Evolutionary conservation across 2,888 invertebrate species (phyloP).

Genomic region (Pyrrhosoma nymphula): DNA sequence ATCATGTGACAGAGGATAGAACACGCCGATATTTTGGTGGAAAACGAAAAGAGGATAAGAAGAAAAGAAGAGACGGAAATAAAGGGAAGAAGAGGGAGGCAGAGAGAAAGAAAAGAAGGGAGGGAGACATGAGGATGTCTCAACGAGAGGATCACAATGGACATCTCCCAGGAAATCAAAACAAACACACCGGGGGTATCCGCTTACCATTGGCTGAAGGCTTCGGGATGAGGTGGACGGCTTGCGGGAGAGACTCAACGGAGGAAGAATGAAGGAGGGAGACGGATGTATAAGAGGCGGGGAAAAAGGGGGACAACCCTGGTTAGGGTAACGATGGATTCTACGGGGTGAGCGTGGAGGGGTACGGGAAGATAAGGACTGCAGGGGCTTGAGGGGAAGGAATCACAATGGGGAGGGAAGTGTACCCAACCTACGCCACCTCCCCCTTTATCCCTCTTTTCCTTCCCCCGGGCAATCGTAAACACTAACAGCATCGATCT

Average conservation of each 20-base stretch:
- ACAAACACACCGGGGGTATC: constrained; percentile 60
- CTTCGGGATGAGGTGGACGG: constrained; percentile 9
- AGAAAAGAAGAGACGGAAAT: neutral
- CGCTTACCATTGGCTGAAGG: constrained; percentile 57
- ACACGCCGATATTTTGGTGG: neutral
- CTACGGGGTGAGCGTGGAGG: neutral
- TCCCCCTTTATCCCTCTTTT: neutral
- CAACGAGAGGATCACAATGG: constrained; percentile 47
- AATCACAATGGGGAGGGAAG: too few species aligned
- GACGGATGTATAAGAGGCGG: neutral
- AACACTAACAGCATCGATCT: constrained; percentile 63
- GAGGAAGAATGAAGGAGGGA: neutral
- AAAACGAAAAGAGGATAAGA: neutral
- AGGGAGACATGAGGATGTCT: neutral
- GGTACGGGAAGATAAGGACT: neutral
- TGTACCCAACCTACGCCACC: too few species aligned
- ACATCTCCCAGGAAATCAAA: constrained; percentile 63
- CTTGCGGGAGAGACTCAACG: neutral
- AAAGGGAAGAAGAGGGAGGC: neutral
- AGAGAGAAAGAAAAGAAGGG: neutral
- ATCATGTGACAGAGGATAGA: too few species aligned
- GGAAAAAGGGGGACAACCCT: neutral
- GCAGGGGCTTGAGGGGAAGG: neutral
- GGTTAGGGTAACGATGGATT: constrained; percentile 7
- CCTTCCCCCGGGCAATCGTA: constrained; percentile 43